phyloP scores from a whole-genome alignment of 2,797 vertebrate genomes.

The Pterois miles region DNA sequence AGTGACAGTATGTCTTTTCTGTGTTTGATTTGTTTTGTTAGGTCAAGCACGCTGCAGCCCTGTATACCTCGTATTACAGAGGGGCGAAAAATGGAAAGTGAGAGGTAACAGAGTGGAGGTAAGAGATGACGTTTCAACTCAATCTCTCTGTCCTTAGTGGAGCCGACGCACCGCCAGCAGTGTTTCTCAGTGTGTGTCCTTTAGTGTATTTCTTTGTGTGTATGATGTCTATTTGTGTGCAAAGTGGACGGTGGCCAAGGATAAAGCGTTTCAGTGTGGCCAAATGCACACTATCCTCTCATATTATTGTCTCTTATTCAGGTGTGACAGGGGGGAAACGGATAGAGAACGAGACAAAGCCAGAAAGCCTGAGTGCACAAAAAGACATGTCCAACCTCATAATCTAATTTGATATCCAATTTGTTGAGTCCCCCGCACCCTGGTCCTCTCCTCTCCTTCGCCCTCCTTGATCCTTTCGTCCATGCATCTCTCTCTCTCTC shows the following conservation, averaged over 20 bases:
- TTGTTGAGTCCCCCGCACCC: conserved; percentile 54
- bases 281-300: conserved; percentile 36
- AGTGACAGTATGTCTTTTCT: background rate
- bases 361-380: conserved; percentile 47
- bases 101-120: conserved; percentile 7
- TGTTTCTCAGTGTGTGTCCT: background rate
- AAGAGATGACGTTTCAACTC: conserved; percentile 28
- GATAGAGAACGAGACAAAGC: conserved; percentile 42
- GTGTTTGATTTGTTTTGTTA: background rate
- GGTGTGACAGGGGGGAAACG: conserved; percentile 38
- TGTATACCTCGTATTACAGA: conserved; percentile 2
- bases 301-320: conserved; percentile 54
- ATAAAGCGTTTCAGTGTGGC: conserved; percentile 34
- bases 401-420: conserved; percentile 68
- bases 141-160: conserved; percentile 20
- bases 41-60: conserved; percentile 1
- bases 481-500: background rate
- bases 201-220: background rate
- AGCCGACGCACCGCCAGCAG: conserved; percentile 18
- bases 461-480: conserved; percentile 36
- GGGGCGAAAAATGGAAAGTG: conserved; percentile 21
- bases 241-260: conserved; percentile 39
- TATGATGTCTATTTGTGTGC: conserved; percentile 11
- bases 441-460: conserved; percentile 25
- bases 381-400: conserved; percentile 55